phyloP scores from a whole-genome alignment of 2,797 vertebrate genomes.

The Decapterus maruadsi region DNA sequence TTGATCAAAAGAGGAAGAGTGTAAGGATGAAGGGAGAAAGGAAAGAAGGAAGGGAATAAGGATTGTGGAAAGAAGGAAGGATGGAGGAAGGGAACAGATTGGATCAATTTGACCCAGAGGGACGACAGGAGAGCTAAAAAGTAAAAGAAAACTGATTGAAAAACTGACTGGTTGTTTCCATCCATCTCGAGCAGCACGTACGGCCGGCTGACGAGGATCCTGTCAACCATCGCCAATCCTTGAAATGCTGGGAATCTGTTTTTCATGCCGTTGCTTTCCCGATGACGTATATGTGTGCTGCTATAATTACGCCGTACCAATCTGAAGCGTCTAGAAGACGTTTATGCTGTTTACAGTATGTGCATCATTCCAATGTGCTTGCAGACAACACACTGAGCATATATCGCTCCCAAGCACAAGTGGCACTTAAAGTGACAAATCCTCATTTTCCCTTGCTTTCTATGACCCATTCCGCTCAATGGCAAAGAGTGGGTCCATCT shows the following conservation, averaged over 20 bases:
- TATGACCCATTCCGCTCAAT: slow-evolving; percentile 53
- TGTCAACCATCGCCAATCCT: slow-evolving; percentile 10
- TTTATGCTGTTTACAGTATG: neutral
- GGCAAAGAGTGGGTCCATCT: slow-evolving; percentile 60
- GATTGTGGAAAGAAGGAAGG: no score
- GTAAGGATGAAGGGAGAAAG: no score
- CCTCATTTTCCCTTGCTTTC: slow-evolving; percentile 48
- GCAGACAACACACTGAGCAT: slow-evolving; percentile 24
- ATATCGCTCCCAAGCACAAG: slow-evolving; percentile 16
- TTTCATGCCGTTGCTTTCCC: neutral
- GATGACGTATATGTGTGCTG: neutral
- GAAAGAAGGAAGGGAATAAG: no score
- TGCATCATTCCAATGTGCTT: neutral
- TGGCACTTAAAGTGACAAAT: slow-evolving; percentile 52
- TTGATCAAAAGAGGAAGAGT: no score
- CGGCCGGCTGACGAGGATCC: slow-evolving; percentile 16
- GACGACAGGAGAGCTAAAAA: no score
- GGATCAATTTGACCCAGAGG: no score
- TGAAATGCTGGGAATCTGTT: slow-evolving; percentile 1
- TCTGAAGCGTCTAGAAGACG: neutral
- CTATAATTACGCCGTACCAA: neutral
- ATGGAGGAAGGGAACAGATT: no score
- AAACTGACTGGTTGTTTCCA: slow-evolving; percentile 45
- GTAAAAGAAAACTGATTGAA: slow-evolving; percentile 54
- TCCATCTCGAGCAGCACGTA: slow-evolving; percentile 1